phyloP scores from a whole-genome alignment of 2,888 invertebrate genomes.

The Drymonia ruficornis region DNA sequence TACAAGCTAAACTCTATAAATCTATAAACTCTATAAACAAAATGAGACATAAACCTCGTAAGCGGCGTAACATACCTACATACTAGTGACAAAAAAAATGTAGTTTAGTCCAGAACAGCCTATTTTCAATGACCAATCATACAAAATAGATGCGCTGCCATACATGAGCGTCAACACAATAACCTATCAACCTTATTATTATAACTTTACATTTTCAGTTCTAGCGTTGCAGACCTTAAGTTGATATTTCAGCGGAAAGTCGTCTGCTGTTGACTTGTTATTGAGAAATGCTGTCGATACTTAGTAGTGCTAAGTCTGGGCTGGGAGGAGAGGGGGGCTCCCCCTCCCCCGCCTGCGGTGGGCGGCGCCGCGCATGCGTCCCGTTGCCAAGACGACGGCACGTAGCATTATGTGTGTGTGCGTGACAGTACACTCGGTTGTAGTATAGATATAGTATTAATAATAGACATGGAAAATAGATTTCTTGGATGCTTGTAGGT shows the following conservation, averaged over 20 bases:
- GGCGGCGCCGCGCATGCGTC: slow-evolving; percentile 85
- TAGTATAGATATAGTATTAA: not conserved
- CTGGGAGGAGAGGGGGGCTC: slow-evolving; percentile 49
- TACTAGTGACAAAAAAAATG: slow-evolving; percentile 8
- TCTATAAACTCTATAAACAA: no score
- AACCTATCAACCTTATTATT: not conserved
- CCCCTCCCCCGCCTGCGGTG: slow-evolving; percentile 38
- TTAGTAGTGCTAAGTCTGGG: slow-evolving; percentile 48
- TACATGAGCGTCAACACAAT: slow-evolving; percentile 26
- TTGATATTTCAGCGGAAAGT: not conserved
- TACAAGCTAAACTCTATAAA: no score
- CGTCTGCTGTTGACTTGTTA: not conserved
- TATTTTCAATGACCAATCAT: slow-evolving; percentile 68
- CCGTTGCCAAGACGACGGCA: slow-evolving; percentile 87
- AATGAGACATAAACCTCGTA: slow-evolving; percentile 19
- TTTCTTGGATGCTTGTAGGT: not conserved
- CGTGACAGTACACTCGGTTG: slow-evolving; percentile 15
- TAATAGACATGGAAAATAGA: slow-evolving; percentile 4
- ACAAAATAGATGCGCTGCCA: slow-evolving; percentile 55
- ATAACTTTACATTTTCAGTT: not conserved
- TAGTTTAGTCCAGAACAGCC: not conserved
- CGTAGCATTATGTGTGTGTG: slow-evolving; percentile 61
- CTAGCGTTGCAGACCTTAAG: not conserved
- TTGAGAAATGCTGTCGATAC: slow-evolving; percentile 8
- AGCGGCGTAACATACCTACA: slow-evolving; percentile 14